A percentile compares a stretch with the other conserved stretches of the same genome.
Evolutionary conservation across 2,113 vertebrate species (phyloP).

Genomic region (Ammodytes marinus): DNA sequence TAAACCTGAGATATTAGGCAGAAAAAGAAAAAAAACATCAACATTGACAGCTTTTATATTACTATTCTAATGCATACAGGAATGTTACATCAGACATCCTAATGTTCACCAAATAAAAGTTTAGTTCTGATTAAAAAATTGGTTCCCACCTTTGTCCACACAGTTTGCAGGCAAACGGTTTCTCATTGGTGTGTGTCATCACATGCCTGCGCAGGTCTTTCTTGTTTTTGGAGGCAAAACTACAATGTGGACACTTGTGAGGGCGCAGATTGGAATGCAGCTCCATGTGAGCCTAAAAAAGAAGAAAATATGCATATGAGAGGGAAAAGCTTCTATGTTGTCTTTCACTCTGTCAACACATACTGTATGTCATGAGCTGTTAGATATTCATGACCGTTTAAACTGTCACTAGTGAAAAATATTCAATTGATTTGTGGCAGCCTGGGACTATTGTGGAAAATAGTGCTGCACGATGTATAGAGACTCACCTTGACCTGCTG

Average conservation of each 20-base stretch:
- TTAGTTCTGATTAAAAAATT: not conserved
- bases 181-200: conserved; percentile 98
- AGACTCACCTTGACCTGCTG: conserved; percentile 90
- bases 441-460: not conserved
- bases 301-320: not conserved
- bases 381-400: not conserved
- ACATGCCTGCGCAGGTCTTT: conserved; percentile 96
- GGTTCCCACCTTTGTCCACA: conserved; percentile 93
- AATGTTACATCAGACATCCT: not conserved
- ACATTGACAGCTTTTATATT: not conserved
- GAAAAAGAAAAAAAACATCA: not conserved
- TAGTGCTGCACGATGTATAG: not conserved
- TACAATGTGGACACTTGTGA: conserved; percentile 95
- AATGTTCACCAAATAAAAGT: not conserved
- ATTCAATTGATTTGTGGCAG: not conserved
- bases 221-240: conserved; percentile 99
- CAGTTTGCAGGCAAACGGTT: conserved; percentile 94
- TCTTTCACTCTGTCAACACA: not conserved
- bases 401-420: not conserved
- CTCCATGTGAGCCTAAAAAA: conserved; percentile 90
- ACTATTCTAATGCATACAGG: not conserved
- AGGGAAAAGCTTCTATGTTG: not conserved
- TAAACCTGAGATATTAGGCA: conserved; percentile 86
- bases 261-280: conserved; percentile 93
- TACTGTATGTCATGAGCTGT: not conserved